A percentile compares a stretch with the other conserved stretches of the same genome.
Conservation (phyloP, 2,113 vertebrate species). For the Sebastes fasciatus region DNA sequence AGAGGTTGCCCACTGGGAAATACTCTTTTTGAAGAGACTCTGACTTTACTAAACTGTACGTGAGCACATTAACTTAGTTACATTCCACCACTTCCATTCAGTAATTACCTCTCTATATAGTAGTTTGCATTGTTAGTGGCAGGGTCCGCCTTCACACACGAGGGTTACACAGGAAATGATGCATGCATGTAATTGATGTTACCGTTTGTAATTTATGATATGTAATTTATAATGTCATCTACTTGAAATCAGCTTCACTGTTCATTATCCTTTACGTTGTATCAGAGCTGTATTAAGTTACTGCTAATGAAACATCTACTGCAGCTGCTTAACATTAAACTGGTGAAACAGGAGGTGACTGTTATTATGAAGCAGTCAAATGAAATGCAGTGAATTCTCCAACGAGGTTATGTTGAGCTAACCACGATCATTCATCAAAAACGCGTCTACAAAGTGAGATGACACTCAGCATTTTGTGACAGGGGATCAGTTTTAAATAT, state of each 20-base stretch:
- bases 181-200: neutral
- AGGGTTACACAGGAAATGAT: neutral
- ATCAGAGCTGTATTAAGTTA: neutral
- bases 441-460: neutral
- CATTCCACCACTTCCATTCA: too few relatives aligned
- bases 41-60: too few relatives aligned
- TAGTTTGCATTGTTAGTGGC: neutral
- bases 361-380: neutral
- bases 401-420: neutral
- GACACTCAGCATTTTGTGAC: neutral
- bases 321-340: neutral
- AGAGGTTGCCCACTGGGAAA: too few relatives aligned
- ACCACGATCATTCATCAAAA: neutral
- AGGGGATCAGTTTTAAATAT: neutral
- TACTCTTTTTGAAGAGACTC: too few relatives aligned
- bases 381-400: neutral
- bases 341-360: neutral
- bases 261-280: neutral
- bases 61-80: too few relatives aligned
- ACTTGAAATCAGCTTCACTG: neutral
- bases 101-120: too few relatives aligned
- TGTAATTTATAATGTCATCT: neutral
- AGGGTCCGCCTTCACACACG: too few relatives aligned
- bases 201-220: neutral
- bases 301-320: neutral